A percentile compares a stretch with the other conserved stretches of the same genome.
These are phyloP conservation scores for Orgyia antiqua DNA, from an alignment of 2,888 invertebrate species.

Conservation along the genomic window DNA sequence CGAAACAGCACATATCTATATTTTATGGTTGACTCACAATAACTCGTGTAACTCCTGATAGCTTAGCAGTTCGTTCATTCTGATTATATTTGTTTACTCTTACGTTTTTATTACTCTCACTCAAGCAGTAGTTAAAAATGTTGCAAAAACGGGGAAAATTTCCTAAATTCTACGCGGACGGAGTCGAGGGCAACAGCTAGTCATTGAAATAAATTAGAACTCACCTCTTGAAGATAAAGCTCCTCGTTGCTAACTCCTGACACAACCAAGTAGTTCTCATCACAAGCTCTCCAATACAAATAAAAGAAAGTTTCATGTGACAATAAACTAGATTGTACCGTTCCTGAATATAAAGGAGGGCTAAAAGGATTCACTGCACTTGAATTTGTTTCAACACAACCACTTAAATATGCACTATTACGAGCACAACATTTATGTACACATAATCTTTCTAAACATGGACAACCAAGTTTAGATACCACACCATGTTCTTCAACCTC, in stretches of 20 bases:
- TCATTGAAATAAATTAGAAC: slow-evolving; percentile 5
- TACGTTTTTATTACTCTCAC: too few relatives aligned
- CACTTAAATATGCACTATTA: slow-evolving; percentile 35
- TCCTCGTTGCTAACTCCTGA: slow-evolving; percentile 31
- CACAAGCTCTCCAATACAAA: slow-evolving; percentile 41
- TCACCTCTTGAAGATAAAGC: slow-evolving; percentile 60
- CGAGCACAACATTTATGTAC: slow-evolving; percentile 56
- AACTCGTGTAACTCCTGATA: too few relatives aligned
- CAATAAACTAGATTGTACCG: slow-evolving; percentile 25
- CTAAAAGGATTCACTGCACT: slow-evolving; percentile 46
- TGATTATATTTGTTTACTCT: too few relatives aligned
- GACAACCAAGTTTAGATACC: slow-evolving; percentile 44
- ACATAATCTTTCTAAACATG: slow-evolving; percentile 53
- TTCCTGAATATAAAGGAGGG: slow-evolving; percentile 50
- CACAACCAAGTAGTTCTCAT: slow-evolving; percentile 49
- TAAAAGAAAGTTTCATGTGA: slow-evolving; percentile 53
- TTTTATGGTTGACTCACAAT: too few relatives aligned
- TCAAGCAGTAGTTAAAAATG: too few relatives aligned
- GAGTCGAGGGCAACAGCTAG: too few relatives aligned
- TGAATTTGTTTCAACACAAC: slow-evolving; percentile 36
- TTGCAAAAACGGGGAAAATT: too few relatives aligned
- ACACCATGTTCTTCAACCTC: slow-evolving; percentile 36
- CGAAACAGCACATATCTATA: too few relatives aligned
- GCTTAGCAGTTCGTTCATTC: too few relatives aligned
- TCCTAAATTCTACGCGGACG: too few relatives aligned